Conservation (phyloP, 1,140 invertebrate genomes). For the Augochlora pura region DNA sequence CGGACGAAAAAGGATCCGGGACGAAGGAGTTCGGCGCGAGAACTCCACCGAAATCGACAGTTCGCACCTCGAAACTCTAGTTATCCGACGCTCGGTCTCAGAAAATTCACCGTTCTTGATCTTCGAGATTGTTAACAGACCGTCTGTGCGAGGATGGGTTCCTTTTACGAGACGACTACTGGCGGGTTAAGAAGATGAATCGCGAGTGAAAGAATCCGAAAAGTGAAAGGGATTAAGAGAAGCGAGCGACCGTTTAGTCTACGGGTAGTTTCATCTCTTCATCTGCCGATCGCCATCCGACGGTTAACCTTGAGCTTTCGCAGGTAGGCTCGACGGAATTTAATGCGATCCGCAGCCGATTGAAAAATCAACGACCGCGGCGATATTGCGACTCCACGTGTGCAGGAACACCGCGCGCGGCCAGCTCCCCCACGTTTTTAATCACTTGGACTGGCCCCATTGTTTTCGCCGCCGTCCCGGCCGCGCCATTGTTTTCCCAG, state of each 20-base stretch:
- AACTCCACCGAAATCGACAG: no score
- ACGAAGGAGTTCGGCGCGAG: no score
- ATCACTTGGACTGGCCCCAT: conserved; percentile 20
- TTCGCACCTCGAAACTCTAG: neutral
- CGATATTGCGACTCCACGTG: neutral
- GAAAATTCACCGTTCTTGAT: no score
- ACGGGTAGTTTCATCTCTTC: no score
- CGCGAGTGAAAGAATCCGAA: no score
- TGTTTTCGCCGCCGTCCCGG: conserved; percentile 38
- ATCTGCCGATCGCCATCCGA: no score
- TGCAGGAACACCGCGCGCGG: neutral
- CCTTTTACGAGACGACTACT: no score
- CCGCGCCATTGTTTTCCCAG: conserved; percentile 42
- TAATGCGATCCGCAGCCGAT: neutral
- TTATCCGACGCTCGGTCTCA: neutral
- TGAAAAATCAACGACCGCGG: no score
- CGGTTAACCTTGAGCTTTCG: neutral
- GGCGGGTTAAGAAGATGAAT: no score
- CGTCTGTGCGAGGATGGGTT: no score
- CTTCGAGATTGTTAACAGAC: no score
- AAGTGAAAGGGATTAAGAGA: no score
- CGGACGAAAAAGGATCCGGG: neutral
- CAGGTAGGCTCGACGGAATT: neutral
- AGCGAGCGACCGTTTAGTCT: neutral
- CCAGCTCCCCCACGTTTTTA: conserved; percentile 16